phyloP scores from a whole-genome alignment of 2,797 vertebrate species.

The Lepilemur septentrionalis region DNA sequence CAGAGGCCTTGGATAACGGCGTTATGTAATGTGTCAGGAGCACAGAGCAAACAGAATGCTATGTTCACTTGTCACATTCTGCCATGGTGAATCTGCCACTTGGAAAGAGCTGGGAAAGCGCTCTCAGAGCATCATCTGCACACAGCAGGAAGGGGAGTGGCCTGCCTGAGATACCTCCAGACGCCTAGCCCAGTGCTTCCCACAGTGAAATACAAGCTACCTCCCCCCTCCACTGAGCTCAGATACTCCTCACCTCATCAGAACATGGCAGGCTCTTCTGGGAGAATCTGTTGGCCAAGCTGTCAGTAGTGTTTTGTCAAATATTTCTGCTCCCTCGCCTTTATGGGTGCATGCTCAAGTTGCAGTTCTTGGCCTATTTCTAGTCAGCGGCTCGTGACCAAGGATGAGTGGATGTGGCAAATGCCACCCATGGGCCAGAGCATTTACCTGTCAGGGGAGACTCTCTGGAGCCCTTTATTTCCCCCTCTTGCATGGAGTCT shows the following conservation, averaged over 20 bases:
- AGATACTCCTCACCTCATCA: not conserved
- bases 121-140: not conserved
- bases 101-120: not conserved
- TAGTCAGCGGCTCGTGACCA: not conserved
- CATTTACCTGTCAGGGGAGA: not conserved
- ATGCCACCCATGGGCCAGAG: not conserved
- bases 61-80: not conserved
- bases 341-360: not conserved
- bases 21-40: not conserved
- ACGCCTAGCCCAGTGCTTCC: not conserved
- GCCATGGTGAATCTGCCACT: not conserved
- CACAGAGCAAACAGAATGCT: not conserved
- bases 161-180: accelerated
- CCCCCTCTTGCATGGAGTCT: not conserved
- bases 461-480: not conserved
- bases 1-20: not conserved
- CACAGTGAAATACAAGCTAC: not conserved
- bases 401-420: not conserved
- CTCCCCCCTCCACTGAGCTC: not conserved
- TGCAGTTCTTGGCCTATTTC: not conserved
- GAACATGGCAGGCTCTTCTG: not conserved
- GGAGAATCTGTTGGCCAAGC: not conserved
- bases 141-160: not conserved
- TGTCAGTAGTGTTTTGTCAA: not conserved
- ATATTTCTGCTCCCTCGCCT: not conserved